Conservation (phyloP, 2,888 invertebrate species). For the Desoria tigrina region DNA sequence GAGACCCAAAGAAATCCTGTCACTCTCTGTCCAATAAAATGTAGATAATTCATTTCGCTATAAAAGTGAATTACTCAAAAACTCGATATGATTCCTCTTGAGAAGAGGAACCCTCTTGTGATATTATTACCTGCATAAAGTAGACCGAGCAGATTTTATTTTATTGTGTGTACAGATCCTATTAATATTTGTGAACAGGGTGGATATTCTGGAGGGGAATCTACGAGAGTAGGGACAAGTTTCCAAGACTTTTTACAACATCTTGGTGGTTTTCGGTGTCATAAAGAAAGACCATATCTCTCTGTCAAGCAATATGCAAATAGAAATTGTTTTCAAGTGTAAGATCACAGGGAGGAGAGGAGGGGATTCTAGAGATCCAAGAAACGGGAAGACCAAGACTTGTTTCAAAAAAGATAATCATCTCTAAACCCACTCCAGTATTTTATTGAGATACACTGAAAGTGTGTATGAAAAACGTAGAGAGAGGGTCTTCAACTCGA, state of each 20-base stretch:
- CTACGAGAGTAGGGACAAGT: constrained; percentile 7
- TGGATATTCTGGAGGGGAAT: neutral
- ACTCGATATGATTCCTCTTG: neutral
- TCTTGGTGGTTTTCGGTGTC: constrained; percentile 43
- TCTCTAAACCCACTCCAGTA: constrained; percentile 11
- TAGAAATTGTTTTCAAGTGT: constrained; percentile 37
- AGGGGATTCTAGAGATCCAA: neutral
- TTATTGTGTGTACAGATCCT: neutral
- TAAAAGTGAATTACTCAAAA: neutral
- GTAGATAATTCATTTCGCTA: constrained; percentile 9
- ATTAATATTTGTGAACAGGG: neutral
- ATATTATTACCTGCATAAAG: constrained; percentile 8
- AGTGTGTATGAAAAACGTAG: no score
- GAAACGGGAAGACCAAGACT: neutral
- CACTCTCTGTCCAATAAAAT: neutral
- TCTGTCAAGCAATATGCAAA: constrained; percentile 37
- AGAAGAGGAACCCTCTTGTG: neutral
- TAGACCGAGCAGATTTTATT: constrained; percentile 9
- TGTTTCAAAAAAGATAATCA: constrained; percentile 26
- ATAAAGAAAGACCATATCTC: constrained; percentile 34
- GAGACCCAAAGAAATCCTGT: no score
- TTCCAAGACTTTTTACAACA: constrained; percentile 36
- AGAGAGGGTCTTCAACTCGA: neutral
- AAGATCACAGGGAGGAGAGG: constrained; percentile 24
- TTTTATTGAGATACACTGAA: constrained; percentile 10